Percentiles rank a stretch among this genome's conserved stretches.
These are phyloP conservation scores for Coelopa frigida DNA, from an alignment of 1,140 invertebrate species.

Conservation along the genomic window DNA sequence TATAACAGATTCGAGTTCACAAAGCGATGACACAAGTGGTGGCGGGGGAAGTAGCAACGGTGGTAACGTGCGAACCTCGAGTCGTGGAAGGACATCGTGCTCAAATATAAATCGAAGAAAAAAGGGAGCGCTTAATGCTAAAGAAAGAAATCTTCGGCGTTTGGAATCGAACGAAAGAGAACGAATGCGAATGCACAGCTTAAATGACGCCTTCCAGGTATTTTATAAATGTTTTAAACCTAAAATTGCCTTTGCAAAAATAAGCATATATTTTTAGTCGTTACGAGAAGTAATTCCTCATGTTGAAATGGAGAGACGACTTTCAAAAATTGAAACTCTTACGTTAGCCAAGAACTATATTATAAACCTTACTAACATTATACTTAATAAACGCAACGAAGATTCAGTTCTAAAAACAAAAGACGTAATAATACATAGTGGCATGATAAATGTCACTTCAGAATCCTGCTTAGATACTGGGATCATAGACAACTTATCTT, in stretches of 20 bases:
- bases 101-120: slow-evolving; percentile 48
- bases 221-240: slow-evolving; percentile 3
- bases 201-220: slow-evolving; percentile 83
- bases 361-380: slow-evolving; percentile 81
- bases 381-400: slow-evolving; percentile 50
- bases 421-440: slow-evolving; percentile 17
- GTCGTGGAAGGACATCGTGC: slow-evolving; percentile 22
- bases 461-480: too few relatives aligned
- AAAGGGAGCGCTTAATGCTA: slow-evolving; percentile 63
- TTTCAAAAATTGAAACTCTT: slow-evolving; percentile 82
- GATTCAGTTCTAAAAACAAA: slow-evolving; percentile 40
- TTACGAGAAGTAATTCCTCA: slow-evolving; percentile 81
- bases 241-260: not conserved
- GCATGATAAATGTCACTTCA: not conserved
- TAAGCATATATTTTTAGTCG: slow-evolving; percentile 49
- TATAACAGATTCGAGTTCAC: slow-evolving; percentile 45
- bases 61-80: slow-evolving; percentile 25
- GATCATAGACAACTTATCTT: too few relatives aligned
- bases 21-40: slow-evolving; percentile 44
- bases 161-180: slow-evolving; percentile 83
- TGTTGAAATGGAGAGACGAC: slow-evolving; percentile 73
- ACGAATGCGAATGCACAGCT: slow-evolving; percentile 79
- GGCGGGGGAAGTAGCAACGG: slow-evolving; percentile 42
- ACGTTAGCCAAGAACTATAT: slow-evolving; percentile 86
- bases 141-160: slow-evolving; percentile 71